phyloP scores from a whole-genome alignment of 2,797 vertebrate genomes.

The Darevskia nairensis region DNA sequence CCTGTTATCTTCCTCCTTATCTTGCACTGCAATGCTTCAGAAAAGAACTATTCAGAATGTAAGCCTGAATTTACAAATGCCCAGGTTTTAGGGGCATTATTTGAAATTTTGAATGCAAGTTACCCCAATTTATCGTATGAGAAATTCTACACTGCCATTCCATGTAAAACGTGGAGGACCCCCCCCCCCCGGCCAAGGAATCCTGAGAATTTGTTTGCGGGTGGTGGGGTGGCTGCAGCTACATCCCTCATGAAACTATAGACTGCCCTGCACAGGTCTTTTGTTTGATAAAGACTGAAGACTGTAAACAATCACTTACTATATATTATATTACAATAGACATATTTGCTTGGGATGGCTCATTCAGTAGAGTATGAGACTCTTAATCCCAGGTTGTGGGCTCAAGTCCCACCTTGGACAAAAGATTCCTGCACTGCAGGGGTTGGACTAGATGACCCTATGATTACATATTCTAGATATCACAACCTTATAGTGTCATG shows the following conservation, averaged over 20 bases:
- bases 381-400: too few relatives aligned
- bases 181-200: neutral
- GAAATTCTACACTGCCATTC: neutral
- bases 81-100: neutral
- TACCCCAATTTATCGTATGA: neutral
- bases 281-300: neutral
- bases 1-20: neutral
- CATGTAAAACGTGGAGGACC: neutral
- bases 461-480: neutral
- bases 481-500: too few relatives aligned
- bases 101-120: too few relatives aligned
- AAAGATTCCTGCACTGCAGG: too few relatives aligned
- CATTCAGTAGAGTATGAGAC: too few relatives aligned
- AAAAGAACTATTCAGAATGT: neutral
- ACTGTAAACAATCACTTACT: neutral
- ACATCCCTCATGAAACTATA: neutral
- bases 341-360: too few relatives aligned
- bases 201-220: neutral
- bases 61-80: neutral
- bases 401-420: too few relatives aligned
- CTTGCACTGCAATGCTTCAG: neutral
- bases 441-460: too few relatives aligned
- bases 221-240: neutral
- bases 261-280: too few relatives aligned
- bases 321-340: neutral